A percentile compares a stretch with the other conserved stretches of the same genome.
Conservation (phyloP, 2,888 invertebrate genomes). For the Asteroscopus sphinx region DNA sequence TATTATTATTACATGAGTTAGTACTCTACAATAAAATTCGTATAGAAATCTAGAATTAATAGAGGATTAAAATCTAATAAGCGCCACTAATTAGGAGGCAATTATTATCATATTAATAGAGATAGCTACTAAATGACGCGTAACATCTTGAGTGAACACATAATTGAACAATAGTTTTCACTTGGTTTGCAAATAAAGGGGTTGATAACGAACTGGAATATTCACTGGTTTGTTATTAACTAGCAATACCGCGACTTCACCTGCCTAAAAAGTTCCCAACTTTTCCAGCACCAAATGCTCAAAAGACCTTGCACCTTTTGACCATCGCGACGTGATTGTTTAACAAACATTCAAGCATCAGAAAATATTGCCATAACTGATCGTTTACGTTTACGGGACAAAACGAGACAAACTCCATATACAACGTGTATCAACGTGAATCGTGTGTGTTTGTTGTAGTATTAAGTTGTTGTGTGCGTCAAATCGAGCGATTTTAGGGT, state of each 20-base stretch:
- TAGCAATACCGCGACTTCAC: background rate
- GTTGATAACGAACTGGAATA: background rate
- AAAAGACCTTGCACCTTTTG: too few relatives aligned
- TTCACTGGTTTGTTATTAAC: background rate
- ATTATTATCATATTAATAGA: constrained; percentile 25
- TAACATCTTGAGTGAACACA: constrained; percentile 19
- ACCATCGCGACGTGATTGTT: too few relatives aligned
- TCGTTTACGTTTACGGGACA: too few relatives aligned
- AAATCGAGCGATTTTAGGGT: too few relatives aligned
- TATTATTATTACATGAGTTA: too few relatives aligned
- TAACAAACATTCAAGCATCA: too few relatives aligned
- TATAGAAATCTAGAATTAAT: constrained; percentile 24
- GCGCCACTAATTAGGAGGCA: constrained; percentile 29
- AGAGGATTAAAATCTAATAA: constrained; percentile 27
- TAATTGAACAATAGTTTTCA: constrained; percentile 18
- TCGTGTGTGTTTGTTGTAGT: too few relatives aligned
- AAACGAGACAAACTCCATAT: too few relatives aligned
- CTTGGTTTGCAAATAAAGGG: constrained; percentile 6
- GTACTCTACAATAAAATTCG: constrained; percentile 1
- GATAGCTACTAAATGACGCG: constrained; percentile 11
- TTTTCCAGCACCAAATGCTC: too few relatives aligned
- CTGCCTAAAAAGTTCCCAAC: background rate
- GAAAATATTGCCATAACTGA: too few relatives aligned
- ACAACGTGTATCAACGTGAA: too few relatives aligned
- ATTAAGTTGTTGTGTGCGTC: too few relatives aligned